Evolutionary conservation across 2,888 invertebrate genomes (phyloP), one percentile per base, ranked within the genome.

Genomic region (Napeogenes inachia): DNA sequence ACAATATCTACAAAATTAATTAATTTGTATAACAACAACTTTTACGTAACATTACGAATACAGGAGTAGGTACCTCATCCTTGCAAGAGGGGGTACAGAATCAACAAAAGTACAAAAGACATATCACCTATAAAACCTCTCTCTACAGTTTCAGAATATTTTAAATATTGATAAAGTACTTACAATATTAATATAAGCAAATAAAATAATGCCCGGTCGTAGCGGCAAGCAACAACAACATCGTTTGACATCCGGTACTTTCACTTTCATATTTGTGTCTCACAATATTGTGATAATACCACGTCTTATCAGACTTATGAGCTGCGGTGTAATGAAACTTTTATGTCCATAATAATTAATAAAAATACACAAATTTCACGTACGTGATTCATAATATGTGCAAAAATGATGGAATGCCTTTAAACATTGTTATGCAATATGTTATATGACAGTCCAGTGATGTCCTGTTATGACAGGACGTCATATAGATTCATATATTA

Each of bases 161-260:
- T 47, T 59, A n/a, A 56, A 13, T 57, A 21, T 13, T n/a, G 45
- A 46, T n/a, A 32, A 3, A n/a, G n/a, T 62, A 85, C 87, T 86
- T 77, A 89, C 89, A 58, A 88, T 80, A 66, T 89, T 89, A 62
- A 89, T 71, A 59, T 83, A 78, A 60, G 85, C 89, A 75, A 89
- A 87, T 57, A 87, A 68, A 65, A 90, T 79, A 63, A 89, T 89
- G 4, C 89, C 89, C 55, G 79, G 79, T 0, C 89, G 81, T 54
- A 89, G 68, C 13, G 89, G 85, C 42, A 88, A 72, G 70, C 87
- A 89, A 67, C 80, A 89, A 67, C 89, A 90, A 65, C 89, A 90
- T 68, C 75, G 76, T 61, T 81, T 81, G 57, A 89, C 81, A 71
- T 86, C 81, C 54, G 86, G 86, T 61, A 88, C 80, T 77, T 78